Evolutionary conservation across 1,140 invertebrate species (phyloP).

Genomic region (Zaprionus tsacasi): DNA sequence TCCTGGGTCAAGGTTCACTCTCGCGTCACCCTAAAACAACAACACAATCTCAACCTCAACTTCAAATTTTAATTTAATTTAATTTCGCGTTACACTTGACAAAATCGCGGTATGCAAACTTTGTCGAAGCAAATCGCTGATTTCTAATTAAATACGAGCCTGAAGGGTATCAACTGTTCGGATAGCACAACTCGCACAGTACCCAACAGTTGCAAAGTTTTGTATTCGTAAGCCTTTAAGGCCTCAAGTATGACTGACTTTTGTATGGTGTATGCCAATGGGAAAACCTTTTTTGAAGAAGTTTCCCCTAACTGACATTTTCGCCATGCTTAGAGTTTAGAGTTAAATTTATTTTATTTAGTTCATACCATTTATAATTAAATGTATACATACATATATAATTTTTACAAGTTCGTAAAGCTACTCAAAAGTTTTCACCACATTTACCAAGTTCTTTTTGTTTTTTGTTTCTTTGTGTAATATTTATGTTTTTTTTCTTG

Average conservation of each 20-base stretch:
- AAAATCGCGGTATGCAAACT: neutral
- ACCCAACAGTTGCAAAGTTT: neutral
- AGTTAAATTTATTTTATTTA: slow-evolving; percentile 75
- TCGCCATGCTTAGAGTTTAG: slow-evolving; percentile 43
- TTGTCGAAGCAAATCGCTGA: neutral
- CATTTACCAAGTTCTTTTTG: slow-evolving; percentile 50
- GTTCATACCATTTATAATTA: slow-evolving; percentile 74
- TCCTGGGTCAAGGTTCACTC: slow-evolving; percentile 3
- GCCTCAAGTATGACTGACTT: neutral
- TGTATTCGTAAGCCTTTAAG: neutral
- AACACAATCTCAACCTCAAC: neutral
- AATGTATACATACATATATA: slow-evolving; percentile 77
- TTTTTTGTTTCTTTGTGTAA: slow-evolving; percentile 31
- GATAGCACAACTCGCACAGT: neutral
- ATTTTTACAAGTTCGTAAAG: slow-evolving; percentile 80
- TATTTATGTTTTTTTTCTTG: slow-evolving; percentile 13
- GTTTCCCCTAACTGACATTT: neutral
- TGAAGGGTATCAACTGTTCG: neutral
- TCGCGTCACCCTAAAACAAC: neutral
- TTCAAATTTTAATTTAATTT: slow-evolving; percentile 7
- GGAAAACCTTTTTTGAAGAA: neutral
- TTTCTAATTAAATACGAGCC: neutral
- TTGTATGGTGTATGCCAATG: neutral
- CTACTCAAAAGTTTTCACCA: slow-evolving; percentile 72
- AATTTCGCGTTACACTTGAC: neutral